These are phyloP conservation scores for Pangasius macronema DNA, from an alignment of 2,797 vertebrate species.

Conservation along the genomic window DNA sequence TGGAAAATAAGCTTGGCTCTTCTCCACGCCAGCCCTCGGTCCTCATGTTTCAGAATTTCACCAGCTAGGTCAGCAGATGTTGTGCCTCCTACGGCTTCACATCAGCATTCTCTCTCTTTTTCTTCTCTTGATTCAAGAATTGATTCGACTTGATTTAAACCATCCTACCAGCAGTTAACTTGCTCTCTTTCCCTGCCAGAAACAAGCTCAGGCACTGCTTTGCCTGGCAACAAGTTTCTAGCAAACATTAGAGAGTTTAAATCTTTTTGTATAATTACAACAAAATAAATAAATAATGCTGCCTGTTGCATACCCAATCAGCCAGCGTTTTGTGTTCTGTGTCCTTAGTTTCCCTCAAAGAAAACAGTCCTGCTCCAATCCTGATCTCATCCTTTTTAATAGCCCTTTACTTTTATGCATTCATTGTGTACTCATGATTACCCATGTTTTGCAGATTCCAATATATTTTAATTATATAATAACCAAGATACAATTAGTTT, in stretches of 20 bases:
- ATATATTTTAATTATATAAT: neutral
- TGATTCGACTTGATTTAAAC: neutral
- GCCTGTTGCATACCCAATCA: neutral
- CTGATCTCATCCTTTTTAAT: neutral
- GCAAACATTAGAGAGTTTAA: neutral
- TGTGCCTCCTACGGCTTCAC: neutral
- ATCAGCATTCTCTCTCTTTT: neutral
- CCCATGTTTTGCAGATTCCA: neutral
- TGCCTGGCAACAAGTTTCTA: neutral
- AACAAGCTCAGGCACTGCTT: neutral
- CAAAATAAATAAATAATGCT: neutral
- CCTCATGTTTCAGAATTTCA: neutral
- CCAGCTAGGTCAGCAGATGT: neutral
- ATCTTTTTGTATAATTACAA: neutral
- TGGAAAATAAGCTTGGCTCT: conserved; percentile 10
- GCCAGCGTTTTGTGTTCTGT: neutral
- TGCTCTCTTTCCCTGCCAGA: neutral
- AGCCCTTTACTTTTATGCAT: neutral
- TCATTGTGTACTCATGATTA: neutral
- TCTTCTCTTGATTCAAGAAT: neutral
- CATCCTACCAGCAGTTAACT: neutral
- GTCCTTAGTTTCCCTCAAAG: neutral
- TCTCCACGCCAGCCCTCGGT: neutral
- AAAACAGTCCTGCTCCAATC: neutral
- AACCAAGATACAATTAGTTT: neutral